phyloP scores from a whole-genome alignment of 2,888 invertebrate genomes.

The Mantis religiosa region DNA sequence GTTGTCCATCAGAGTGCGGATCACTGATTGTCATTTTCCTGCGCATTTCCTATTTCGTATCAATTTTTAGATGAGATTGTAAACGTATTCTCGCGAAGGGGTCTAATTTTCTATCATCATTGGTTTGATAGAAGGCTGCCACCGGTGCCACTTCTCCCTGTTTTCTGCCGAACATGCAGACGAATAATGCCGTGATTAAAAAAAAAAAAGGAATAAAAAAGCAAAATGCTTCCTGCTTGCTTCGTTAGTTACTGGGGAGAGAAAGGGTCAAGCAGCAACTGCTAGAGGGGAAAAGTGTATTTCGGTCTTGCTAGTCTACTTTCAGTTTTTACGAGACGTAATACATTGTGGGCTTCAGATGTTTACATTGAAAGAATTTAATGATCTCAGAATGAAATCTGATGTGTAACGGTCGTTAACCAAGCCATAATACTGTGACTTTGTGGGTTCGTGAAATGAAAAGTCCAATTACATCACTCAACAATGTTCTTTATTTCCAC shows the following conservation, averaged over 20 bases:
- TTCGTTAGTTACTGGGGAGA: not conserved
- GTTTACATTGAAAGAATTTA: too few species aligned
- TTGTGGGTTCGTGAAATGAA: too few species aligned
- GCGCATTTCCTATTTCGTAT: constrained; percentile 26
- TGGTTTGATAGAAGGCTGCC: constrained; percentile 13
- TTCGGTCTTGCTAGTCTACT: not conserved
- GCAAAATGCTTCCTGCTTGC: not conserved
- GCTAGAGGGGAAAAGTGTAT: not conserved
- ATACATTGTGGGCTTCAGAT: not conserved
- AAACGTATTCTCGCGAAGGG: not conserved
- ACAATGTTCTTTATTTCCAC: too few species aligned
- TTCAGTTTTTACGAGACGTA: not conserved
- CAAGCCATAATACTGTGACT: too few species aligned
- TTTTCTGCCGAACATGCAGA: not conserved
- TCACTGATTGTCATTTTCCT: constrained; percentile 29
- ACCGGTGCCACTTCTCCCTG: not conserved
- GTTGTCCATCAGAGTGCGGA: constrained; percentile 10
- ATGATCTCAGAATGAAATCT: too few species aligned
- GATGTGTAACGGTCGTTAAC: too few species aligned
- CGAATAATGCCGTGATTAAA: not conserved
- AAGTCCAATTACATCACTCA: too few species aligned
- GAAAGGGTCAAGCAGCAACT: not conserved
- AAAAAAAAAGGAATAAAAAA: not conserved
- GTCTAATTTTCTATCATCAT: constrained; percentile 12
- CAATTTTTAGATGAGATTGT: constrained; percentile 25